A percentile compares a stretch with the other conserved stretches of the same genome.
phyloP scores from a whole-genome alignment of 2,113 vertebrate species.

The Emydura subglobosa region DNA sequence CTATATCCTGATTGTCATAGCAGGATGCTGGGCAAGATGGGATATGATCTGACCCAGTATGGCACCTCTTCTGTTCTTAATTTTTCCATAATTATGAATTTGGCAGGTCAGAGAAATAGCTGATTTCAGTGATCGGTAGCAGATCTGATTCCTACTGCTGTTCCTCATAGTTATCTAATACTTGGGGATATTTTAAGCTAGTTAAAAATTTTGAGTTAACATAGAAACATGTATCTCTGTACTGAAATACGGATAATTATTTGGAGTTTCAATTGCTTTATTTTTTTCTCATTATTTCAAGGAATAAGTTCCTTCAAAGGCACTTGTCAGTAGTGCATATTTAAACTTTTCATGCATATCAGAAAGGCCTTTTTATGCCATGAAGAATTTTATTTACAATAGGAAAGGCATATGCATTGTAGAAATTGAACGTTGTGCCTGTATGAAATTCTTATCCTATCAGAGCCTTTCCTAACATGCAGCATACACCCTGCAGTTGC shows the following conservation, averaged over 20 bases:
- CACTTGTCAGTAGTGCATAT: not conserved
- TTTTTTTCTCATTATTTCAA: not conserved
- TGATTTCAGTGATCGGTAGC: not conserved
- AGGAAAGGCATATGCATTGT: not conserved
- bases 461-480: not conserved
- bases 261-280: not conserved
- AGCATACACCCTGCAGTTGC: not conserved
- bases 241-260: not conserved
- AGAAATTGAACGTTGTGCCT: not conserved
- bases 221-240: not conserved
- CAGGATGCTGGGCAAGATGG: not conserved
- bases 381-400: not conserved
- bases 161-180: not conserved
- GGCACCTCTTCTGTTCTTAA: not conserved
- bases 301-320: not conserved
- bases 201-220: not conserved
- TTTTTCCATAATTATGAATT: not conserved
- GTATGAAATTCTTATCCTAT: not conserved
- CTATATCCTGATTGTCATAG: not conserved
- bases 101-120: not conserved
- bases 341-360: not conserved
- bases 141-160: not conserved
- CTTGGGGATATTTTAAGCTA: not conserved
- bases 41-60: not conserved
- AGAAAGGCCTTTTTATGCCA: not conserved